Conservation (phyloP, 2,888 invertebrate genomes). For the Tyria jacobaeae region DNA sequence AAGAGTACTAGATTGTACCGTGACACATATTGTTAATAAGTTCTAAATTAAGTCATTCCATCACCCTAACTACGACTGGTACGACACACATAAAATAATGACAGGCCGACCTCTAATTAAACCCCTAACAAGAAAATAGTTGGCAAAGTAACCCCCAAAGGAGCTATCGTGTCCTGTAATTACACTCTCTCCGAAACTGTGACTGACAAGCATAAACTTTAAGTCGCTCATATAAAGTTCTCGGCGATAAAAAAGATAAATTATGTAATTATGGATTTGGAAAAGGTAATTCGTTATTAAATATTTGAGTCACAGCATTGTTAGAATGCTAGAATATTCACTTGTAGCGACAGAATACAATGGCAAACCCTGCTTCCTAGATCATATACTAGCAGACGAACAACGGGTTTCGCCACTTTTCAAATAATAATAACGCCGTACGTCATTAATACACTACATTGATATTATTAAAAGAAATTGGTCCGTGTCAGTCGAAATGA, state of each 20-base stretch:
- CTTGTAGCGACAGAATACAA: too few relatives aligned
- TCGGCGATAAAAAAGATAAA: background rate
- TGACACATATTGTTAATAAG: constrained; percentile 24
- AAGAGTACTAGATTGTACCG: background rate
- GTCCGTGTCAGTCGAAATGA: too few relatives aligned
- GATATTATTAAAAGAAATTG: too few relatives aligned
- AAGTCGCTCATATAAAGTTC: background rate
- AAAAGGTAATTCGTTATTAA: background rate
- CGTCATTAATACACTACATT: too few relatives aligned
- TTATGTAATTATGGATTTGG: background rate
- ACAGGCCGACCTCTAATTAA: constrained; percentile 40
- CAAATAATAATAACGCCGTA: too few relatives aligned
- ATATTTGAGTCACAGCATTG: background rate
- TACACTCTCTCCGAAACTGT: constrained; percentile 29
- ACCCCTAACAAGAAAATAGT: constrained; percentile 47
- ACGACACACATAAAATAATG: constrained; percentile 32
- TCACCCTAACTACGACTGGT: constrained; percentile 8
- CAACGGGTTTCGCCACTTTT: too few relatives aligned
- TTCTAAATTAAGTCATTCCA: constrained; percentile 29
- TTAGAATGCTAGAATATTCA: too few relatives aligned
- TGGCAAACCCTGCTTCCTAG: too few relatives aligned
- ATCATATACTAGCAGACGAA: too few relatives aligned
- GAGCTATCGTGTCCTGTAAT: constrained; percentile 27
- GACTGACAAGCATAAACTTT: constrained; percentile 38
- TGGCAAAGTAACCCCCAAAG: constrained; percentile 18